Evolutionary conservation across 2,113 vertebrate genomes (phyloP), one percentile per base, ranked within the genome.

Genomic region (Buteo buteo): DNA sequence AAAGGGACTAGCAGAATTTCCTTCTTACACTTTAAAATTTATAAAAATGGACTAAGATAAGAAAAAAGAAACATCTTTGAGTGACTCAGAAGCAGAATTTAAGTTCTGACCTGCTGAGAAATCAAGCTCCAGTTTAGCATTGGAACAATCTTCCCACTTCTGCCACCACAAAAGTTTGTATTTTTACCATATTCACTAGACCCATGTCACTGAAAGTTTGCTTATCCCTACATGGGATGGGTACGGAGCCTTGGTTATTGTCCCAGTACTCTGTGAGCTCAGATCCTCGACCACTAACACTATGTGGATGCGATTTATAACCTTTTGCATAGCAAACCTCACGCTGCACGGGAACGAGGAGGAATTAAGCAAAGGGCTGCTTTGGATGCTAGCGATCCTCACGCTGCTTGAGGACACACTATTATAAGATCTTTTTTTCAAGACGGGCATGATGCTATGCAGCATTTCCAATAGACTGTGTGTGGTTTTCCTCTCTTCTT

Each of bases 401-500:
- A 29, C 0, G 4, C 25, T 6, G 8, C 8, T 58, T 1, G 42
- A 69, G 74, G 74, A 90, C 17, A 4, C 10, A 0, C 12, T 3
- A 16, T 5, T 31, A 3, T 9, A 31, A 83, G 49, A 19, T 42
- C 7, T 44, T 34, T 36, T 62, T 62, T 42, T 36, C 12, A 42
- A 92, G 72, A 38, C 2, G 20, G 58, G 82, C 26, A 9, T 20
- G 66, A 93, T 54, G 87, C 74, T 42, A 8, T 4, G 70, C 89
- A 44, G 73, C 4, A 36, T 58, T 94, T 90, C 90, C 93, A 82
- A 16, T 6, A 21, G 78, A 73, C 29, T 92, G 52, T 34, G 93
- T 34, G 85, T 77, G 93, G 90, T 95, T 96, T 96, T 74, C 90
- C 96, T 94, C 82, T 94, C 87, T 58, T 86, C 87, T 90, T 31